phyloP scores from a whole-genome alignment of 2,797 vertebrate species.

The Paramormyrops hopkinsi region DNA sequence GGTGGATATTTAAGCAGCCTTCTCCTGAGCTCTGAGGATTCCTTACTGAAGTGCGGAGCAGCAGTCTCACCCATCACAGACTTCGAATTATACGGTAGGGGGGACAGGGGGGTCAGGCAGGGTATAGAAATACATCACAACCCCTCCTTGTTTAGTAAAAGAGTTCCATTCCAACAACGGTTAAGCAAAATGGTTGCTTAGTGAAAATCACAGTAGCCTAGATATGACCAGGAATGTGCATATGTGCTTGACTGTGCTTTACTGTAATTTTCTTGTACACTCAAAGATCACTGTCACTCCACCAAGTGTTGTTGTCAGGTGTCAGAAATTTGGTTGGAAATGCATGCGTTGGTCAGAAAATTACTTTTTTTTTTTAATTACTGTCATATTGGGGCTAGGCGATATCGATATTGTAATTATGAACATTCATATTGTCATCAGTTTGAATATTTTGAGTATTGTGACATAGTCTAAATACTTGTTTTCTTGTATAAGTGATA shows the following conservation, averaged over 20 bases:
- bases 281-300: background rate
- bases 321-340: background rate
- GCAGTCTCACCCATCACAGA: constrained; percentile 91
- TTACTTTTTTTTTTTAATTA: background rate
- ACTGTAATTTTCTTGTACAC: background rate
- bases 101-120: background rate
- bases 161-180: background rate
- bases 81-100: constrained; percentile 84
- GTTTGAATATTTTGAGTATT: too few species aligned
- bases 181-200: background rate
- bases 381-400: background rate
- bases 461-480: too few species aligned
- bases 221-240: background rate
- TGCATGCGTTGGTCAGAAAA: background rate
- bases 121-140: background rate
- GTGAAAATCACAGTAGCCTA: background rate
- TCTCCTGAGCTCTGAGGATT: constrained; percentile 75
- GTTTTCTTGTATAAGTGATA: too few species aligned
- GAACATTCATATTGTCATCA: background rate
- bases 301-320: background rate
- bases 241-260: background rate
- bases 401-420: background rate
- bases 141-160: background rate
- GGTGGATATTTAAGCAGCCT: constrained; percentile 88
- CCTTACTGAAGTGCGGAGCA: constrained; percentile 76